Evolutionary conservation across 2,888 invertebrate genomes (phyloP), one percentile per base, ranked within the genome.

Genomic region (Bruchidius siliquastri): DNA sequence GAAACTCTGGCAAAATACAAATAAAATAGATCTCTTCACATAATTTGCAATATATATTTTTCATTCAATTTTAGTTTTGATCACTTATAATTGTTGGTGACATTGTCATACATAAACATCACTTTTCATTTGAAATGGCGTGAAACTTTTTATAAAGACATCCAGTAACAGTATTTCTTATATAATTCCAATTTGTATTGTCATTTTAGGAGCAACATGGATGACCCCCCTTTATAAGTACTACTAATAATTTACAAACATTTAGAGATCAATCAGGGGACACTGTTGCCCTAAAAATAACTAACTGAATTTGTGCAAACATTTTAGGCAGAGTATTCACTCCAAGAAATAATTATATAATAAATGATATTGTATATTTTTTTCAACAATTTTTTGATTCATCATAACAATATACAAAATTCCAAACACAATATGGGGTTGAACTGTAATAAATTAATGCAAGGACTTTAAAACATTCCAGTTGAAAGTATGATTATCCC

Each of bases 221-320:
- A 49, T 49, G 49, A 49, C 49, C 49, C 49, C 49, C 13, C 8
- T 49, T 49, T 49, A 49, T 49, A 49, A 49, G 49, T 49, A 49
- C 49, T 49, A 49, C 49, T 49, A 49, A 49, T 49, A 49, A 49
- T 49, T 49, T 49, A 49, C 49, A 49, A 70, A 30, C 72, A 74
- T 74, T 75, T 77, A 76, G 77, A 80, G 80, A 80, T 80, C 79
- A 81, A 70, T 74, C 77, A 77, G 75, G 77, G 75, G 78, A 77
- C 78, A 76, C 78, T 79, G 79, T 78, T 76, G 78, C 76, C 73
- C 75, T 77, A 77, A 76, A 76, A 77, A 72, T 73, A 72, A 75
- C 75, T 74, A 71, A 73, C 26, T 75, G 76, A 78, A 77, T 78
- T 77, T 77, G 77, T 77, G 77, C 76, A 77, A 74, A 78, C 76